Evolutionary conservation across 2,797 vertebrate genomes (phyloP).

Genomic region (Calcarius lapponicus): DNA sequence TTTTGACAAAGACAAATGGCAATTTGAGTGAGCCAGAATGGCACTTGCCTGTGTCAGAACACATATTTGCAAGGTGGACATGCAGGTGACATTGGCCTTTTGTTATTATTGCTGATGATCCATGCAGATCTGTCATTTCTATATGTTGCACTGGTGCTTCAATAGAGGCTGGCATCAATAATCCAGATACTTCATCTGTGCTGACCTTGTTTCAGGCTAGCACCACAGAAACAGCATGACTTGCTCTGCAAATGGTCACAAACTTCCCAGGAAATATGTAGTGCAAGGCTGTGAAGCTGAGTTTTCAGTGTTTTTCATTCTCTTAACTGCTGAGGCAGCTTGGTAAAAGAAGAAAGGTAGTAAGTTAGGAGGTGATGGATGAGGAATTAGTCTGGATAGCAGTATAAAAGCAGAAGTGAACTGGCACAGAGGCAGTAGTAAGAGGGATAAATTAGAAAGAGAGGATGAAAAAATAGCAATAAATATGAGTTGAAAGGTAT

Average conservation of each 20-base stretch:
- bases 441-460: not conserved
- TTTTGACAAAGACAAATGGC: not conserved
- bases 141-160: not conserved
- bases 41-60: not conserved
- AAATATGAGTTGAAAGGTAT: not conserved
- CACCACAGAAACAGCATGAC: not conserved
- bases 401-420: not conserved
- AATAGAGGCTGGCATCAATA: not conserved
- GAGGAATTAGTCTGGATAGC: not conserved
- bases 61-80: not conserved
- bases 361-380: not conserved
- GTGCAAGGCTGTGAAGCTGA: not conserved
- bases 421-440: not conserved
- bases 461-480: not conserved
- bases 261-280: not conserved
- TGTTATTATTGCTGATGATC: not conserved
- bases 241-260: not conserved
- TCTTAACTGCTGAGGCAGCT: not conserved
- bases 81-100: not conserved
- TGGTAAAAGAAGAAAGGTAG: not conserved
- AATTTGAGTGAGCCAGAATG: not conserved
- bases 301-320: not conserved
- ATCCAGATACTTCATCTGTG: accelerated
- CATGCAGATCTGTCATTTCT: not conserved
- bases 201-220: not conserved